phyloP scores from a whole-genome alignment of 2,888 invertebrate species.

The Diarsia rubi region DNA sequence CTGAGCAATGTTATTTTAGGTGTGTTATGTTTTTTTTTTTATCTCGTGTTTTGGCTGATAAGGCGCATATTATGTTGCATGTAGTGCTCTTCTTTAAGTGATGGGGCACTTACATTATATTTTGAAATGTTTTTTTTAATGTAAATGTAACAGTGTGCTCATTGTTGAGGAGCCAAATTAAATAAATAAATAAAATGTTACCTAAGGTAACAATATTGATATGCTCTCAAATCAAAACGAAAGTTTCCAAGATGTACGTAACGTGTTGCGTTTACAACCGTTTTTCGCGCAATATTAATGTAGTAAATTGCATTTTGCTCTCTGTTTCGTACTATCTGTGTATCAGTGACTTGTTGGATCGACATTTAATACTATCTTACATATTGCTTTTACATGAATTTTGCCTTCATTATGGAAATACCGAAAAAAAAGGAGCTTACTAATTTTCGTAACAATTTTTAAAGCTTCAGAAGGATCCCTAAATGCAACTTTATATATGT shows the following conservation, averaged over 20 bases:
- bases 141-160: too few relatives aligned
- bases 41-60: too few relatives aligned
- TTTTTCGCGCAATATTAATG: background rate
- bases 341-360: background rate
- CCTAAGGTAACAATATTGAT: background rate
- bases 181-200: too few relatives aligned
- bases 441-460: background rate
- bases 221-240: conserved; percentile 2
- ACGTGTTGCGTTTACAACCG: background rate
- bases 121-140: too few relatives aligned
- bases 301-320: background rate
- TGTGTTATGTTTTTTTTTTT: too few relatives aligned
- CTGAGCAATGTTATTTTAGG: background rate
- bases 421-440: background rate
- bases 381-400: background rate
- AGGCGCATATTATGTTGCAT: too few relatives aligned
- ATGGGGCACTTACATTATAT: too few relatives aligned
- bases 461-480: background rate
- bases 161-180: too few relatives aligned
- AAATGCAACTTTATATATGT: background rate
- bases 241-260: background rate
- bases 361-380: too few relatives aligned
- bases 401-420: background rate
- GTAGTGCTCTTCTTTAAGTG: too few relatives aligned
- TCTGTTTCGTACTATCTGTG: background rate